These are phyloP conservation scores for Bugulina stolonifera DNA, from an alignment of 2,888 invertebrate species.

Conservation along the genomic window DNA sequence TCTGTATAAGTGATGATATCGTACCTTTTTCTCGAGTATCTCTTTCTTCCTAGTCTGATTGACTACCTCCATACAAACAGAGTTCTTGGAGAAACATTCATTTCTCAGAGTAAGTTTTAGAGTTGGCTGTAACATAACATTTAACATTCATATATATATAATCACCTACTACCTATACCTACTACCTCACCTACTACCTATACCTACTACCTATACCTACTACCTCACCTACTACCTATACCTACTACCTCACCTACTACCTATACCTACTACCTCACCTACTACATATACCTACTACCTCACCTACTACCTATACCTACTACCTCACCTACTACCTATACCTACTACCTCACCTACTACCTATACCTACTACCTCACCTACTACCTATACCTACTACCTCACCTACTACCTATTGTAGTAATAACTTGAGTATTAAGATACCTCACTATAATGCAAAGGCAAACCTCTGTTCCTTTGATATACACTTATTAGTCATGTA, in stretches of 20 bases:
- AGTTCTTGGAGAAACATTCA: background rate
- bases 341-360: background rate
- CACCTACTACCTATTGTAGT: background rate
- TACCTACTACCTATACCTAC: background rate
- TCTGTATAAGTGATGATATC: no score
- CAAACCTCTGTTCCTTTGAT: no score
- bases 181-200: background rate
- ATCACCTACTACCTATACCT: no score
- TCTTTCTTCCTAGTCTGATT: constrained; percentile 7
- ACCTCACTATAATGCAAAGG: no score
- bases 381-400: background rate
- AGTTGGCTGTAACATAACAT: no score
- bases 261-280: background rate
- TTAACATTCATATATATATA: no score
- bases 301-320: background rate
- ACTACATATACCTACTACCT: background rate
- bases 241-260: background rate
- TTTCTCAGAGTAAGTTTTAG: background rate
- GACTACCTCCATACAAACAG: constrained; percentile 7
- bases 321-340: background rate
- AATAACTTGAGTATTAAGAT: no score
- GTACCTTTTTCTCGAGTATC: background rate
- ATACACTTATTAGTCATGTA: no score
- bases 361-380: background rate
- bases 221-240: background rate